These are phyloP conservation scores for Narcine bancroftii DNA, from an alignment of 2,113 vertebrate genomes.

Conservation along the genomic window DNA sequence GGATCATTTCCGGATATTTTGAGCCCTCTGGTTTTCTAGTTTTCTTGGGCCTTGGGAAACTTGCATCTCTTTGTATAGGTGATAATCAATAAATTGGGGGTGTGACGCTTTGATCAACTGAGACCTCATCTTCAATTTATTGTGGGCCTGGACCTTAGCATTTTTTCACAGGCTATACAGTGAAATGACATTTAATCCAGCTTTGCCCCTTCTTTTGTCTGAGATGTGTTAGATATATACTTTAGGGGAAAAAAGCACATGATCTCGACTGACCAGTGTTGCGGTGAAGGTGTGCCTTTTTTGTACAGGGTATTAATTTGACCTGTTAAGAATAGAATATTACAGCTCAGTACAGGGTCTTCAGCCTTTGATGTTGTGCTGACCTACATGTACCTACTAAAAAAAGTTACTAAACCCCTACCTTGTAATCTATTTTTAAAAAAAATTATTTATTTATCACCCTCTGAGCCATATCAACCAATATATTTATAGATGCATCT, in stretches of 20 bases:
- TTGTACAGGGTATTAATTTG: neutral
- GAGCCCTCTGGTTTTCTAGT: neutral
- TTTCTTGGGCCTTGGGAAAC: neutral
- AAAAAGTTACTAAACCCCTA: no score
- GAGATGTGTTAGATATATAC: neutral
- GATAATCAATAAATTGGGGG: neutral
- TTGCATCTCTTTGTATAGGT: neutral
- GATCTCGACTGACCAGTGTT: neutral
- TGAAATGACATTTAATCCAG: neutral
- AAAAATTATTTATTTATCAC: no score
- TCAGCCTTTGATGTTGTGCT: no score
- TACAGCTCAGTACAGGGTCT: no score
- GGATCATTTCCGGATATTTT: neutral
- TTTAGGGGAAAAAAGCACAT: neutral
- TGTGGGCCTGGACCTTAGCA: neutral
- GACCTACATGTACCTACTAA: no score
- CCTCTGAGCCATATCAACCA: no score
- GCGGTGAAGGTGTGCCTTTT: neutral
- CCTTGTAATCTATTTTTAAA: no score
- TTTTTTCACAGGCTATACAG: neutral
- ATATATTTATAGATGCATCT: no score
- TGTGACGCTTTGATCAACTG: neutral
- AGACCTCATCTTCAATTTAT: neutral
- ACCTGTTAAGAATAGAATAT: neutral
- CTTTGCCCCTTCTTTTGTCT: neutral